Base-by-base conservation (phyloP, 2,888 invertebrate species). In the Branchipolynoe longqiensis region DNA sequence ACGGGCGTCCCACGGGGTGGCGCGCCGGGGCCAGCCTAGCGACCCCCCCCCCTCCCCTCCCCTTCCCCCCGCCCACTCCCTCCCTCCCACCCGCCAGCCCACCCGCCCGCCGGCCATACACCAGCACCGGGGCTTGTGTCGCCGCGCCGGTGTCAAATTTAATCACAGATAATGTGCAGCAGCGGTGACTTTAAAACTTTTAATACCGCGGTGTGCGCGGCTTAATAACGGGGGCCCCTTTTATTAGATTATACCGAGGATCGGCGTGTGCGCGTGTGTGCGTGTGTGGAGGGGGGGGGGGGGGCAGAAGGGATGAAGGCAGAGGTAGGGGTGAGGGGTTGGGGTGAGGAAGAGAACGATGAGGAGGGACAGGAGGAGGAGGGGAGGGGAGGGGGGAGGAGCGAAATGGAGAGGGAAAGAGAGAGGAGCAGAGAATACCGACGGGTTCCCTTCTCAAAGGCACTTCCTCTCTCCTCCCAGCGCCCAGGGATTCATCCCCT, bases 141-240 rank as follows among this genome's bases (percentile, higher is more conserved):
- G 48, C 58, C 58, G 25, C 38, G 22, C 36, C 64, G 62, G 83
- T 83, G 83, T 62, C 83, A 83, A 62, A 83, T 83, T 83, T 58
- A 83, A 83, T 83, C 83, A 83, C 40, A 25, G 62, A 83, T 62
- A 83, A 83, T 83, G 83, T 64, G 83, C 64, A 59, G 64, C 33
- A 28, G 41, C 38, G 40, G 64, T 36, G 58, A 83, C 38, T 83
- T 83, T 83, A 40, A 83, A 83, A 83, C 83, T 83, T 83, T 83
- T 83, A 83, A 83, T 83, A 59, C 64, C 64, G 25, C 22, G 38
- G 59, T 59, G 64, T 64, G 38, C 41, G 64, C 36, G 36, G 83
- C 83, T 62, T 83, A 83, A 83, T 83, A 64, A 40, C 83, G 64
- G 40, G 28, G 33, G n/a, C n/a, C 40, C 59, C 58, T 83, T 83